Conservation (phyloP, 2,113 vertebrate species). For the Ginglymostoma cirratum region DNA sequence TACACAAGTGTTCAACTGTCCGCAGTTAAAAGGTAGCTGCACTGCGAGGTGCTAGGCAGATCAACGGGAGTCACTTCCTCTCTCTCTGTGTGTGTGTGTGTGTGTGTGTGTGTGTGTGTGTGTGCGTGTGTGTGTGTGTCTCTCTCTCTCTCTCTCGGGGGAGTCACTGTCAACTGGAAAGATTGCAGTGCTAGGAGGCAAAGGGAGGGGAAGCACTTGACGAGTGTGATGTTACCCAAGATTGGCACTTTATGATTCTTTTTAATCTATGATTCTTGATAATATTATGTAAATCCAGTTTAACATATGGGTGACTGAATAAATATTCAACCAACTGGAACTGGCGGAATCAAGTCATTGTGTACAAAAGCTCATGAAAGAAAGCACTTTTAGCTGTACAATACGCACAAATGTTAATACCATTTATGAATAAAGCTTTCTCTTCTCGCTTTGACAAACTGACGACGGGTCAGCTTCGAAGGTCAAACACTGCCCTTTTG, state of each 20-base stretch:
- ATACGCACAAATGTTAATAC: neutral
- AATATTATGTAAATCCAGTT: neutral
- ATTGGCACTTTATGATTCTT: neutral
- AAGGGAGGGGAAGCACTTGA: neutral
- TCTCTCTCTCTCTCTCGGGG: no score
- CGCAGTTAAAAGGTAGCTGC: neutral
- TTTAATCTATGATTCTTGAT: neutral
- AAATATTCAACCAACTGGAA: neutral
- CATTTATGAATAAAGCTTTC: neutral
- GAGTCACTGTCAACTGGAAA: neutral
- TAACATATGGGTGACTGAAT: neutral
- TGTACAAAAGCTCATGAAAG: neutral
- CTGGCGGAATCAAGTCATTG: neutral
- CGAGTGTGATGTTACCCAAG: neutral
- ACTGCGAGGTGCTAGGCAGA: neutral
- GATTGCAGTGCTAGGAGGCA: no score
- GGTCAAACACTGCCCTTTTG: neutral
- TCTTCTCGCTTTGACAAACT: constrained; percentile 16
- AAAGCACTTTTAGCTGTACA: constrained; percentile 15
- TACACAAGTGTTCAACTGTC: neutral
- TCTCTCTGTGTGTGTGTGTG: constrained; percentile 9
- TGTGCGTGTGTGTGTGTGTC: neutral
- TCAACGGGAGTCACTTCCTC: neutral
- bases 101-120: neutral
- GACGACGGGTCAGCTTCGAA: neutral